Evolutionary conservation across 2,888 invertebrate genomes (phyloP).

Genomic region (Drosophila paucipuncta): DNA sequence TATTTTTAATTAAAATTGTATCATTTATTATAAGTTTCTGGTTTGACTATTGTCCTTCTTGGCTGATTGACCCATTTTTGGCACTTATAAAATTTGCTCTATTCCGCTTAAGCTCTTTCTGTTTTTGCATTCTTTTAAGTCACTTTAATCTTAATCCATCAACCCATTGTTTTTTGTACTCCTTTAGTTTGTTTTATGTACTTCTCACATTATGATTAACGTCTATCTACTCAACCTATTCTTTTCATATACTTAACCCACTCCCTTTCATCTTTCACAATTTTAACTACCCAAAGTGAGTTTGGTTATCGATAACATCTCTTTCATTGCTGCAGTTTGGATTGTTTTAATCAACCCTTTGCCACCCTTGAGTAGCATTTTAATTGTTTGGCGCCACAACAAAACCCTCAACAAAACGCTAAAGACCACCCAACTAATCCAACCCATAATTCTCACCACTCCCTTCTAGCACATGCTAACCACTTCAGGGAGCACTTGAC

Average conservation of each 20-base stretch:
- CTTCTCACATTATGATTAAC: neutral
- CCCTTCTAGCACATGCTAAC: slow-evolving; percentile 8
- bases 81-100: neutral
- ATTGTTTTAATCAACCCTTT: slow-evolving; percentile 15
- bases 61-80: neutral
- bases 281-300: neutral
- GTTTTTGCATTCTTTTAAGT: neutral
- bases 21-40: neutral
- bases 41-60: neutral
- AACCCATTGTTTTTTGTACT: neutral
- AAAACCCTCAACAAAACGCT: slow-evolving; percentile 22
- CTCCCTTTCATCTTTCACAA: neutral
- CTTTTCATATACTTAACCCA: neutral
- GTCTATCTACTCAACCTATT: neutral
- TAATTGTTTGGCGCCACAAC: slow-evolving; percentile 42
- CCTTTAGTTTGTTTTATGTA: neutral
- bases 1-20: neutral
- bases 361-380: slow-evolving; percentile 10
- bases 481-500: slow-evolving; percentile 56
- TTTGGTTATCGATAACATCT: slow-evolving; percentile 17
- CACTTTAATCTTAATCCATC: neutral
- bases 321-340: neutral
- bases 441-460: neutral
- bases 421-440: slow-evolving; percentile 45
- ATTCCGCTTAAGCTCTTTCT: neutral